Base-by-base conservation (phyloP, 2,113 vertebrate species). In the Clinocottus analis region DNA sequence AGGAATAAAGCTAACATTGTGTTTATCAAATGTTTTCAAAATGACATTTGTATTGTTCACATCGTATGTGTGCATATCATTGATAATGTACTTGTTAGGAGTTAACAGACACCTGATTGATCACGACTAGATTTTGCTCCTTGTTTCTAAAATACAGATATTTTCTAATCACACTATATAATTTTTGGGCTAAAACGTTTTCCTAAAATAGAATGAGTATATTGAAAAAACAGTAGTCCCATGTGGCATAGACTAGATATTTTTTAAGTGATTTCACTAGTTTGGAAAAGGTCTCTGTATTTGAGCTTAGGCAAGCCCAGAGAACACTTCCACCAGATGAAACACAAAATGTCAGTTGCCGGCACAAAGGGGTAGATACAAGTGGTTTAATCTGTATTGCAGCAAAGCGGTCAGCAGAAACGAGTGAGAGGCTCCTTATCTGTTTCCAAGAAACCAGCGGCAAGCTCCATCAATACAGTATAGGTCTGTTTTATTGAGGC, bases 371-470 rank as follows among this genome's bases (percentile, higher is more conserved):
- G 16, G 5, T 19, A 7, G 7, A 47, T 47, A 47, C 17, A 17
- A 19, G 45, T 19, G 45, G 17, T 72, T 66, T 33, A 33, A 58
- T 76, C 14, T 77, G 37, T 27, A 59, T 25, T 27, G 13, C 1
- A 66, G 7, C 2, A 25, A 58, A 41, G 77, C 29, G 41, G 41
- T 72, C 45, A 72, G 16, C 33, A 45, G 56, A 59, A 59, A 60
- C 53, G 2, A 49, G 17, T 35, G 17, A 71, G 29, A 63, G 25
- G 33, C 27, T 66, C 58, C 35, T 39, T 55, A 79, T 51, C 43
- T 41, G 47, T 45, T 33, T 68, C 11, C 75, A 37, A 74, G 45
- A 68, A 82, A 68, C 58, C 19, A 2, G 17, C 25, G 35, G 61
- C 67, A 23, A 23, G 53, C 61, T 65, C 43, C 65, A 55, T 19